These are phyloP conservation scores for Ephestia elutella DNA, from an alignment of 1,140 invertebrate genomes.

Conservation along the genomic window DNA sequence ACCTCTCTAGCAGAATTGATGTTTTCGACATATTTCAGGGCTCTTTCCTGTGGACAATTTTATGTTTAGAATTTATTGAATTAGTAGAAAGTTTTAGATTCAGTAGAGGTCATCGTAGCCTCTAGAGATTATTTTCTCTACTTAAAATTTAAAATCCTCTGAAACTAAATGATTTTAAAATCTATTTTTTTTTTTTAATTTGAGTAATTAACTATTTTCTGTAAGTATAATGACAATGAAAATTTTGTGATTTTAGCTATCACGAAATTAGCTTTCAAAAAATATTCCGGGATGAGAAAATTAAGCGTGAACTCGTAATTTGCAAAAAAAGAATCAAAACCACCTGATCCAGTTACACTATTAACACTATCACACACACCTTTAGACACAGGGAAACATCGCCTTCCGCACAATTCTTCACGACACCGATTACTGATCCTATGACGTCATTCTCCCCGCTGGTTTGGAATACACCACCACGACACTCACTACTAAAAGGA, in stretches of 20 bases:
- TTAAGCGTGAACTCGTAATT: neutral
- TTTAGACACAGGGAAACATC: conserved; percentile 84
- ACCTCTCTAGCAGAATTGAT: conserved; percentile 64
- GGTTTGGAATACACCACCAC: conserved; percentile 73
- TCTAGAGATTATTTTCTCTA: no score
- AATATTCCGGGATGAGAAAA: neutral
- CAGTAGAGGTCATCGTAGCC: no score
- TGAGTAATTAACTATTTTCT: no score
- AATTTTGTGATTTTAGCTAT: no score
- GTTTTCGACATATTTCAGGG: conserved; percentile 80
- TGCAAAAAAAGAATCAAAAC: neutral
- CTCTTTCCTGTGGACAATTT: conserved; percentile 75
- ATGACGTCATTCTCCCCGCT: conserved; percentile 72
- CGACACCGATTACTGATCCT: conserved; percentile 77
- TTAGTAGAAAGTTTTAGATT: neutral
- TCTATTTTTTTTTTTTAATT: no score
- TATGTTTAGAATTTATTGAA: neutral
- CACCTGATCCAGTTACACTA: neutral
- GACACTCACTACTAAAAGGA: conserved; percentile 72
- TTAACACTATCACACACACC: conserved; percentile 57
- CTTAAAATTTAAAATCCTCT: no score
- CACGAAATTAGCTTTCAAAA: neutral
- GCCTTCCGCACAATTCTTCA: conserved; percentile 80
- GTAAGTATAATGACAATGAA: no score
- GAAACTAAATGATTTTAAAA: no score